These are phyloP conservation scores for Hypotaenidia philippensis DNA, from an alignment of 2,797 vertebrate species.

Conservation along the genomic window DNA sequence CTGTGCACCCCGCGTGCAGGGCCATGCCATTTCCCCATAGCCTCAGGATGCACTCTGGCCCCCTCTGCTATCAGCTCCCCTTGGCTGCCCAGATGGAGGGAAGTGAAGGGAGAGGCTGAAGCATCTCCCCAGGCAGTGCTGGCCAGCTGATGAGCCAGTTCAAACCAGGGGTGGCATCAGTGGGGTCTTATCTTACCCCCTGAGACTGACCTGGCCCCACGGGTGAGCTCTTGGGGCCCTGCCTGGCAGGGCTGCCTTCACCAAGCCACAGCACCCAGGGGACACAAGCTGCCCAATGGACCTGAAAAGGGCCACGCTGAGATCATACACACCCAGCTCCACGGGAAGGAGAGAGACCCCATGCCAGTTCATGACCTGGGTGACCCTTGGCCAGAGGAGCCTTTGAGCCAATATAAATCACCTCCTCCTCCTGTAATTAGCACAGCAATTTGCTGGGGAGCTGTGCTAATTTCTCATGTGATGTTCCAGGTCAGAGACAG, in stretches of 20 bases:
- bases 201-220: not conserved
- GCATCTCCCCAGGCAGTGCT: not conserved
- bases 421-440: conserved; percentile 2
- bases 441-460: not conserved
- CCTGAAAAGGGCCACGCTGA: not conserved
- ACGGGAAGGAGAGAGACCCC: accelerated
- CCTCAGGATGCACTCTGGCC: accelerated
- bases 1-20: accelerated
- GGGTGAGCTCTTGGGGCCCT: not conserved
- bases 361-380: not conserved
- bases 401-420: not conserved
- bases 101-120: not conserved
- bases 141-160: not conserved
- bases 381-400: not conserved
- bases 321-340: not conserved
- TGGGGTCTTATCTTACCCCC: not conserved
- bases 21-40: not conserved
- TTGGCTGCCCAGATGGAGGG: not conserved
- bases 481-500: not conserved
- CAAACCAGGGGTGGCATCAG: not conserved
- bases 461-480: not conserved
- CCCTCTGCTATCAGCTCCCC: not conserved
- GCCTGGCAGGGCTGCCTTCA: not conserved
- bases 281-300: not conserved
- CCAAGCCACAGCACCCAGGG: not conserved